phyloP scores from a whole-genome alignment of 1,140 invertebrate species.

The Homarus americanus region DNA sequence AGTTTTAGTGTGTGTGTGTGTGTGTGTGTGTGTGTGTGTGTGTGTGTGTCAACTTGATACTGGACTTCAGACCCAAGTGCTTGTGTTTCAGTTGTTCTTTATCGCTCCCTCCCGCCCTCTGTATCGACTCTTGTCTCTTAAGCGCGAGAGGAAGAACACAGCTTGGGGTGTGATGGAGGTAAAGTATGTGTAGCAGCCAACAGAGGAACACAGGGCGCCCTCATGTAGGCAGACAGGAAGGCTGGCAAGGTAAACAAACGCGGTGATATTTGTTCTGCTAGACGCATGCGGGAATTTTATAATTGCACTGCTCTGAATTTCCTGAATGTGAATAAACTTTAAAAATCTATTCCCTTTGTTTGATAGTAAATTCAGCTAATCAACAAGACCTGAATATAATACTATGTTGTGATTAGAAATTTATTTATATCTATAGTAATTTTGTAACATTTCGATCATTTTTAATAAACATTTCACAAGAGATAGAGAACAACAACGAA shows the following conservation, averaged over 20 bases:
- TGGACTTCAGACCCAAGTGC: too few relatives aligned
- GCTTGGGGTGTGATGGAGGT: too few relatives aligned
- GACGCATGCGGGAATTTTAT: neutral
- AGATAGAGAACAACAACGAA: constrained; percentile 52
- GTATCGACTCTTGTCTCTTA: too few relatives aligned
- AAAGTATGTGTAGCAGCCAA: too few relatives aligned
- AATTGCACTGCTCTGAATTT: neutral
- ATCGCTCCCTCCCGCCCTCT: too few relatives aligned
- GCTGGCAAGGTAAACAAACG: neutral
- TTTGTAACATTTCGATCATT: constrained; percentile 38
- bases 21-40: too few relatives aligned
- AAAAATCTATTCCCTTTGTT: neutral
- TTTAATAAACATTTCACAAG: constrained; percentile 48
- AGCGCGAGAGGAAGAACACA: too few relatives aligned
- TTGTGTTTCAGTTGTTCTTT: too few relatives aligned
- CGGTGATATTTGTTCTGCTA: neutral
- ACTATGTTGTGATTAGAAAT: constrained; percentile 44
- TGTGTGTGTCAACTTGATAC: too few relatives aligned
- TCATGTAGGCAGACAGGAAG: neutral
- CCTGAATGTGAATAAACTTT: neutral
- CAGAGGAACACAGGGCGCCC: neutral
- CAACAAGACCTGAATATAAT: constrained; percentile 6
- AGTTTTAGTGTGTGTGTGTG: too few relatives aligned
- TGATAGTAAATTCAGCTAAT: neutral
- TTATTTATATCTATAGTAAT: constrained; percentile 20